A percentile compares a stretch with the other conserved stretches of the same genome.
Conservation (phyloP, 2,113 vertebrate genomes). For the Bothrops jararaca region DNA sequence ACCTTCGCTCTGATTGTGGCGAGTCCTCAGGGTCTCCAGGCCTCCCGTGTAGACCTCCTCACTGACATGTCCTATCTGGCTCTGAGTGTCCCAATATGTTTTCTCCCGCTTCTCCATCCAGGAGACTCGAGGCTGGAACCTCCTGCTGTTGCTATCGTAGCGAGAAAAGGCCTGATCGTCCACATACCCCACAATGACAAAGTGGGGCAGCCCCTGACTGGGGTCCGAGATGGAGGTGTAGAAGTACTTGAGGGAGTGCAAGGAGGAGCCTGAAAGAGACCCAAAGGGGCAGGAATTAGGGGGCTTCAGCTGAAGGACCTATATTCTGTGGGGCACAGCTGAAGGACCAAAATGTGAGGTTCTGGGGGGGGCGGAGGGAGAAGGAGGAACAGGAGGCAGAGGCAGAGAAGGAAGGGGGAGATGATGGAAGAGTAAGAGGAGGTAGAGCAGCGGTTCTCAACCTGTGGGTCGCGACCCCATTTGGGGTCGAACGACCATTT, state of each 20-base stretch:
- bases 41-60: background rate
- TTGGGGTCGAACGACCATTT: too few relatives aligned
- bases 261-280: background rate
- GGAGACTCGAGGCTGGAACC: background rate
- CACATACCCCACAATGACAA: background rate
- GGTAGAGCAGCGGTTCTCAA: too few relatives aligned
- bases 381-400: too few relatives aligned
- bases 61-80: accelerated
- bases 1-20: background rate
- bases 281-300: background rate
- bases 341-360: too few relatives aligned
- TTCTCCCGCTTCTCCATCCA: background rate
- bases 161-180: background rate
- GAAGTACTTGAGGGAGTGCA: background rate
- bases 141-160: background rate
- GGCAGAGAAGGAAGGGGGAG: too few relatives aligned
- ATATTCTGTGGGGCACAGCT: too few relatives aligned
- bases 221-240: background rate
- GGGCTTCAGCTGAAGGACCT: background rate
- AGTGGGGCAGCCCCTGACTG: background rate
- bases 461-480: too few relatives aligned
- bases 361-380: too few relatives aligned
- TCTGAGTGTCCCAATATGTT: background rate
- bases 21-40: background rate
- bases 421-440: too few relatives aligned